Evolutionary conservation across 2,113 vertebrate species (phyloP).

Genomic region (Pseudopodoces humilis): DNA sequence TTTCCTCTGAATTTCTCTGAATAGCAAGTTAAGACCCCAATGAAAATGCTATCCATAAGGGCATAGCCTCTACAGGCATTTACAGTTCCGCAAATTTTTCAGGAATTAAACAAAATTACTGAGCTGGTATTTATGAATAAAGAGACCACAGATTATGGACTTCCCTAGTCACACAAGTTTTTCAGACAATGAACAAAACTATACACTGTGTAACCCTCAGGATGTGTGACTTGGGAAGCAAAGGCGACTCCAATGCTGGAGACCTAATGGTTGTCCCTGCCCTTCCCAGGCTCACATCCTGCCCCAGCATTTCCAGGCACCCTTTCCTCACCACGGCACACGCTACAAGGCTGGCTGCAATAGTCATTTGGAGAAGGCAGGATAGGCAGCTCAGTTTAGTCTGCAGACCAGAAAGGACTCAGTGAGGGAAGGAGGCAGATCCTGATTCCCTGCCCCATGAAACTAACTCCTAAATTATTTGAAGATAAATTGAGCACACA

Average conservation of each 20-base stretch:
- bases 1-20: neutral
- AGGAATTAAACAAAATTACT: neutral
- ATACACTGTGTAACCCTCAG: neutral
- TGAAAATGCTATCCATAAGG: neutral
- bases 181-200: neutral
- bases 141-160: neutral
- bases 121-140: neutral
- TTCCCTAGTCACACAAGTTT: neutral
- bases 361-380: neutral
- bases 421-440: neutral
- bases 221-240: neutral
- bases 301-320: neutral
- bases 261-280: neutral
- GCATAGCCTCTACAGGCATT: neutral
- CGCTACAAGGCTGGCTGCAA: neutral
- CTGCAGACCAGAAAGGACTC: neutral
- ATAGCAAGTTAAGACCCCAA: neutral
- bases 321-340: fast-evolving
- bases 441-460: neutral
- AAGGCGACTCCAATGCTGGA: neutral
- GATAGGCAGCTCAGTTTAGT: fast-evolving
- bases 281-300: neutral
- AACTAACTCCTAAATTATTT: neutral
- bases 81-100: neutral
- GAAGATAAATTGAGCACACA: neutral